Percentiles rank a stretch among this genome's conserved stretches.
Conservation (phyloP, 2,113 vertebrate species). For the Alouatta palliata region DNA sequence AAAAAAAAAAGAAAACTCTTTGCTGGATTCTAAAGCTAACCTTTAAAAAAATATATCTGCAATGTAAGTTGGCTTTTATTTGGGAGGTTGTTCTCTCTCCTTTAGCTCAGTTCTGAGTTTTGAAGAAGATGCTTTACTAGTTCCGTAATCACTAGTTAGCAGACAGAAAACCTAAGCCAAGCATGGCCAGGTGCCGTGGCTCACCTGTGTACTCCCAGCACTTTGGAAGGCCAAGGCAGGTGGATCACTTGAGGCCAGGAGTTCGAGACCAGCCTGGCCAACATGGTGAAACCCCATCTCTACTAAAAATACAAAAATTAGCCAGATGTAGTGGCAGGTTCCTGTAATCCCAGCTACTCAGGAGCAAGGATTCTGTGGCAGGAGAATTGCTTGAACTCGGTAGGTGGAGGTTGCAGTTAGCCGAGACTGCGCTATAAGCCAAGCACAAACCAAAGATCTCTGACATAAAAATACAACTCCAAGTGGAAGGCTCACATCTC, state of each 20-base stretch:
- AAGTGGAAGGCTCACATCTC: neutral
- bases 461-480: neutral
- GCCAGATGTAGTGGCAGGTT: too few species aligned
- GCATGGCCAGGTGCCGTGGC: neutral
- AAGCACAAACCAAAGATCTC: neutral
- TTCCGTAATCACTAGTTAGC: neutral
- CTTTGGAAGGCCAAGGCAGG: too few species aligned
- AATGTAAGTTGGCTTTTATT: neutral
- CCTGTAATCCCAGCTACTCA: too few species aligned
- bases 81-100: neutral
- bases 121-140: neutral
- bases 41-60: constrained; percentile 42
- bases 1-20: neutral
- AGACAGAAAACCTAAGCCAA: neutral
- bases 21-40: neutral
- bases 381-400: too few species aligned
- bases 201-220: too few species aligned
- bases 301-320: too few species aligned
- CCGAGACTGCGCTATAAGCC: neutral
- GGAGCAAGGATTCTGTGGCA: too few species aligned
- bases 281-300: too few species aligned
- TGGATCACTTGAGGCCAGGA: too few species aligned
- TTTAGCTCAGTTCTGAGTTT: neutral
- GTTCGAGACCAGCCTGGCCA: too few species aligned
- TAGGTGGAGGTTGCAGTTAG: too few species aligned